Percentiles rank a stretch among this genome's conserved stretches.
phyloP scores from a whole-genome alignment of 2,888 invertebrate genomes.

The Mantis religiosa region DNA sequence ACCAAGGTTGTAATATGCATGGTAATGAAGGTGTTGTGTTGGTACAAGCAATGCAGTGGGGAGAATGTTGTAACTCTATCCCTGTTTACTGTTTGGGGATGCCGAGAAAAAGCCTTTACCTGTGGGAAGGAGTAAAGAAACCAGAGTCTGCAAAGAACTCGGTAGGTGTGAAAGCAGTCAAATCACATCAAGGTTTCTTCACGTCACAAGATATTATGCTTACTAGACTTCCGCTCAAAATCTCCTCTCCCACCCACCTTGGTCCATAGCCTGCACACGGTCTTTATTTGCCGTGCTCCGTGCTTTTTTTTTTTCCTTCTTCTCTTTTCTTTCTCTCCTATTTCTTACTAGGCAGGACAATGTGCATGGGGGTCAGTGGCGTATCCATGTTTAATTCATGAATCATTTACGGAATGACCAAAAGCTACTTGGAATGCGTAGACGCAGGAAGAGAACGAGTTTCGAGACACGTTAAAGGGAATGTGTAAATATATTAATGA shows the following conservation, averaged over 20 bases:
- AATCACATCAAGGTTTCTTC: conserved; percentile 7
- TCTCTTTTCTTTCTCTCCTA: neutral
- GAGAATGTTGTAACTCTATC: neutral
- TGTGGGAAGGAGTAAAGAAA: neutral
- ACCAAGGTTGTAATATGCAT: neutral
- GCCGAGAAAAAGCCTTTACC: neutral
- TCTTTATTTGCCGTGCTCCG: neutral
- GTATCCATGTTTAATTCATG: neutral
- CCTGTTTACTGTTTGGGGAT: neutral
- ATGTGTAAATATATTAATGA: too few relatives aligned
- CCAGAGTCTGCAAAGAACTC: neutral
- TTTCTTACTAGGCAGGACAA: neutral
- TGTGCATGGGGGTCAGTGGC: neutral
- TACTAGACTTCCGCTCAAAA: neutral
- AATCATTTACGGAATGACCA: too few relatives aligned
- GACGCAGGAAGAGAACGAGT: too few relatives aligned
- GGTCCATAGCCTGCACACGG: neutral
- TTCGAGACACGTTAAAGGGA: too few relatives aligned
- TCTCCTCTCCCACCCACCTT: neutral
- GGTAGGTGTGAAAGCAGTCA: conserved; percentile 22
- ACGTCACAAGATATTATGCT: neutral
- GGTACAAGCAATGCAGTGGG: neutral
- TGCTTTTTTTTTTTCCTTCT: neutral
- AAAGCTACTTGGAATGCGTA: too few relatives aligned
- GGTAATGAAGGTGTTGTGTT: neutral